A percentile compares a stretch with the other conserved stretches of the same genome.
phyloP scores from a whole-genome alignment of 2,888 invertebrate genomes.

The Ferdinandea cuprea region DNA sequence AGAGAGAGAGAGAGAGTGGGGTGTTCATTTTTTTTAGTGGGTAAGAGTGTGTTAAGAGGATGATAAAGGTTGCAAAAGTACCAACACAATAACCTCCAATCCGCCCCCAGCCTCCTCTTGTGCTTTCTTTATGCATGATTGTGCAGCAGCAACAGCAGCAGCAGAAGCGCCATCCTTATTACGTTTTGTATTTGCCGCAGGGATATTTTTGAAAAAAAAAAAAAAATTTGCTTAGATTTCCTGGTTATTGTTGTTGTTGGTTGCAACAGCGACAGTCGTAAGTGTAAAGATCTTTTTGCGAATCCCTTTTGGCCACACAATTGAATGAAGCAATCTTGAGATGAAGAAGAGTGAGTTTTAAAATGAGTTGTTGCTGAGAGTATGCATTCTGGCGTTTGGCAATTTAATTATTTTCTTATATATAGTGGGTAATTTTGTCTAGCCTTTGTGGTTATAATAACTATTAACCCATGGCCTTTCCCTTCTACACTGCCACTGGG shows the following conservation, averaged over 20 bases:
- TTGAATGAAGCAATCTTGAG: conserved; percentile 67
- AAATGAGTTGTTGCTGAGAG: conserved; percentile 55
- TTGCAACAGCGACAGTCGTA: conserved; percentile 27
- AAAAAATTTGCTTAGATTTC: conserved; percentile 19
- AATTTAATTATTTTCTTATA: conserved; percentile 57
- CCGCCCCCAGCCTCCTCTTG: conserved; percentile 42
- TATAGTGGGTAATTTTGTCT: conserved; percentile 32
- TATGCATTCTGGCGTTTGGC: conserved; percentile 58
- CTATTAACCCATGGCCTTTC: conserved; percentile 1
- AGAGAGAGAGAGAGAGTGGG: conserved; percentile 27
- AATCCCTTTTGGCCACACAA: conserved; percentile 66
- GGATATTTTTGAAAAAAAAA: conserved; percentile 65
- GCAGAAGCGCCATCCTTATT: neutral
- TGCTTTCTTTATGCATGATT: conserved; percentile 49
- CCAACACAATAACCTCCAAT: conserved; percentile 70
- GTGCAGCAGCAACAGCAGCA: conserved; percentile 27
- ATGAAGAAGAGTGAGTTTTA: conserved; percentile 33
- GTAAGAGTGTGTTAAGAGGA: conserved; percentile 57
- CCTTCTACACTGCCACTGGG: too few relatives aligned
- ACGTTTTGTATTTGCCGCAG: conserved; percentile 55
- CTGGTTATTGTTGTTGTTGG: conserved; percentile 20
- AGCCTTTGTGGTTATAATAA: conserved; percentile 23
- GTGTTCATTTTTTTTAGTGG: conserved; percentile 24
- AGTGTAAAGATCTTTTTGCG: conserved; percentile 65
- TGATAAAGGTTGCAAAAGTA: conserved; percentile 68